Evolutionary conservation across 2,888 invertebrate species (phyloP).

Genomic region (Hedychridium roseum): DNA sequence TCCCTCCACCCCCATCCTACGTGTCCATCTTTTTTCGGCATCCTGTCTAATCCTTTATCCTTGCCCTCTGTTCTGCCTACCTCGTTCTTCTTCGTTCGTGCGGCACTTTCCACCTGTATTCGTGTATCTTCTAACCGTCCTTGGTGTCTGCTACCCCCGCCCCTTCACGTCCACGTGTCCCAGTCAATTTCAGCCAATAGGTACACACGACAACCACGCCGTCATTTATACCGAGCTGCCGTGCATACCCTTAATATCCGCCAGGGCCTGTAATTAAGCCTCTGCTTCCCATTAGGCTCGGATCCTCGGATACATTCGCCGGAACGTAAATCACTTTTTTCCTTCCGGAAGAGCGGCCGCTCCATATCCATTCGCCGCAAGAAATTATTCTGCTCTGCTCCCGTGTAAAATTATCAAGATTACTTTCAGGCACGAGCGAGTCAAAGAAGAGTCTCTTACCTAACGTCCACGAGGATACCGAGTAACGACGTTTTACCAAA

Average conservation of each 20-base stretch:
- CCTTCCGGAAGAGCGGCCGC: too few species aligned
- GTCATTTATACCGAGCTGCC: conserved; percentile 40
- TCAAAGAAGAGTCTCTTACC: too few species aligned
- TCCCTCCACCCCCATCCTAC: not conserved
- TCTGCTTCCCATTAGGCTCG: conserved; percentile 43
- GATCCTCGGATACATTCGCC: conserved; percentile 25
- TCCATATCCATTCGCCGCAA: too few species aligned
- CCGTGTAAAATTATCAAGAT: too few species aligned
- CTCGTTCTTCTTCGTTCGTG: not conserved
- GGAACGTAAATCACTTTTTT: too few species aligned
- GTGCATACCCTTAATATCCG: conserved; percentile 49
- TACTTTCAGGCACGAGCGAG: too few species aligned
- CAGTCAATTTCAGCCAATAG: conserved; percentile 43
- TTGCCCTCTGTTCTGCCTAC: not conserved
- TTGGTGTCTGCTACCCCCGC: not conserved
- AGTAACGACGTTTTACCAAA: too few species aligned
- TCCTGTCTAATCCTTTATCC: not conserved
- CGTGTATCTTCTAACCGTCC: conserved; percentile 2
- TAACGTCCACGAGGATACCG: too few species aligned
- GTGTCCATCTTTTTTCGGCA: not conserved
- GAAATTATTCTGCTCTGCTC: too few species aligned
- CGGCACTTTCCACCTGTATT: conserved; percentile 4
- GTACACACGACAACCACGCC: conserved; percentile 40
- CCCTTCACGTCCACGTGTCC: conserved; percentile 16
- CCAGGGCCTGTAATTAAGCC: conserved; percentile 42